These are phyloP conservation scores for Progne subis DNA, from an alignment of 2,113 vertebrate genomes.

Conservation along the genomic window DNA sequence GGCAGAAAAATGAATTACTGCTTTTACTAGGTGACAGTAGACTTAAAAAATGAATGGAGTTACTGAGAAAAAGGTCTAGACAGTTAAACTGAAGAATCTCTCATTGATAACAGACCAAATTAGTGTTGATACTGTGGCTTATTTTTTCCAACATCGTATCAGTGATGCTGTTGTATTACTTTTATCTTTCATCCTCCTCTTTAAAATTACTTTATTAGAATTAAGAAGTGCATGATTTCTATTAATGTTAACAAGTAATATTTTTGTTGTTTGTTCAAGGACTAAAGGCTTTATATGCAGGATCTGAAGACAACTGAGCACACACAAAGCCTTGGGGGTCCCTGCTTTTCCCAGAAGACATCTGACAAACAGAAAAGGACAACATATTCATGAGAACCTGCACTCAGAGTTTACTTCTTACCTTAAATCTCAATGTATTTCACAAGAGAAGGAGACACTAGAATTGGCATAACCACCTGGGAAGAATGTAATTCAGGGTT, in stretches of 20 bases:
- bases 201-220: background rate
- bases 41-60: background rate
- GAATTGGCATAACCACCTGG: background rate
- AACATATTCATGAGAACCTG: background rate
- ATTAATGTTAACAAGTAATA: background rate
- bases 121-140: background rate
- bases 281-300: background rate
- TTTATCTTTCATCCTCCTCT: background rate
- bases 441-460: background rate
- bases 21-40: background rate
- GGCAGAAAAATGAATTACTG: background rate
- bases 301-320: background rate
- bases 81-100: background rate
- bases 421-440: background rate
- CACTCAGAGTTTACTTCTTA: background rate
- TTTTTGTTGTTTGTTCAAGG: background rate
- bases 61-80: background rate
- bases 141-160: background rate
- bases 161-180: background rate
- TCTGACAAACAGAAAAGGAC: background rate
- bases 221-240: background rate
- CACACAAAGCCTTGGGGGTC: background rate
- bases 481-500: background rate
- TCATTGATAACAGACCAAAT: background rate
- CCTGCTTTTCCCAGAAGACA: background rate